A percentile compares a stretch with the other conserved stretches of the same genome.
These are phyloP conservation scores for Acyrthosiphon pisum DNA, from an alignment of 1,140 invertebrate species.

Conservation along the genomic window DNA sequence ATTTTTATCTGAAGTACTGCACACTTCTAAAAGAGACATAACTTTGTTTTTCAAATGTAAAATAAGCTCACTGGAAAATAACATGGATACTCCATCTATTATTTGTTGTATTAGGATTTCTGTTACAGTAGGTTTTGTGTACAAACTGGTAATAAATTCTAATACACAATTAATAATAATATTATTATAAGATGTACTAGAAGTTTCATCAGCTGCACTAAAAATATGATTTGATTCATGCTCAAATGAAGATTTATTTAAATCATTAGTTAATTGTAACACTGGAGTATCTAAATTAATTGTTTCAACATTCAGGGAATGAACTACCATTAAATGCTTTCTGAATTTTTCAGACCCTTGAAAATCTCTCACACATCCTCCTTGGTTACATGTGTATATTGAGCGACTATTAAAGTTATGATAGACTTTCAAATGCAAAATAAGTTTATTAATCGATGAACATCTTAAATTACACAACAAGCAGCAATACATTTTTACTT, in stretches of 20 bases:
- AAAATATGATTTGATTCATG: too few species aligned
- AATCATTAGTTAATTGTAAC: too few species aligned
- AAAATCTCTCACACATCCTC: not conserved
- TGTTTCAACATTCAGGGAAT: not conserved
- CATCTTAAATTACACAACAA: not conserved
- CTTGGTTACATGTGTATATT: not conserved
- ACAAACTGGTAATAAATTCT: not conserved
- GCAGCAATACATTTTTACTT: not conserved
- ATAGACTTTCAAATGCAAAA: not conserved
- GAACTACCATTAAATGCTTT: not conserved
- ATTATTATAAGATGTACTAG: not conserved
- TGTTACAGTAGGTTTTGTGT: not conserved
- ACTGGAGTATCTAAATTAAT: not conserved
- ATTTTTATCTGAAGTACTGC: not conserved
- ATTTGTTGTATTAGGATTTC: not conserved
- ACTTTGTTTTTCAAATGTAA: not conserved
- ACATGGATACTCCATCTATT: not conserved
- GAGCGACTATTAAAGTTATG: not conserved
- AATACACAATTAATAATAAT: not conserved
- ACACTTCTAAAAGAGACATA: not conserved
- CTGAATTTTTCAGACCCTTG: not conserved
- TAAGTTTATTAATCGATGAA: not conserved
- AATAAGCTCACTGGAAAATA: not conserved
- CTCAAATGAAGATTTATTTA: too few species aligned
- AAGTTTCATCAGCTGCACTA: too few species aligned